Evolutionary conservation across 2,888 invertebrate genomes (phyloP).

Genomic region (Serripes groenlandicus): DNA sequence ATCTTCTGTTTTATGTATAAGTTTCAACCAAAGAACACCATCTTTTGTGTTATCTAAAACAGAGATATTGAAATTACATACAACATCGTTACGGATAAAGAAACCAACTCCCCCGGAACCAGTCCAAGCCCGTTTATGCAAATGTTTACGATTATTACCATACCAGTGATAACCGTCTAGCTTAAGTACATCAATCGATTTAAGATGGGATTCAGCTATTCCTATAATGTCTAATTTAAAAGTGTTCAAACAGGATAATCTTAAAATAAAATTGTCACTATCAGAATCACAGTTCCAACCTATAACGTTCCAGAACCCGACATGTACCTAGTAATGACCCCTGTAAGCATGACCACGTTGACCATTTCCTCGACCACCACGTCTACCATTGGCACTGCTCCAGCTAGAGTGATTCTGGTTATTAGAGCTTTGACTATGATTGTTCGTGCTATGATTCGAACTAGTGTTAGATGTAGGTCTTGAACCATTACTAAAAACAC

Average conservation of each 20-base stretch:
- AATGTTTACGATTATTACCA: slow-evolving; percentile 34
- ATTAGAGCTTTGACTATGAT: no score
- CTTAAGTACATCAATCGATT: not conserved
- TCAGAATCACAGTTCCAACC: not conserved
- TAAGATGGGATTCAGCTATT: slow-evolving; percentile 8
- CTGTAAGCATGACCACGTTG: no score
- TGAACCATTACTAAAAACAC: no score
- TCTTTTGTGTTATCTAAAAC: not conserved
- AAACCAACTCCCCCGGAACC: slow-evolving; percentile 43
- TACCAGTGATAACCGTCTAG: slow-evolving; percentile 3
- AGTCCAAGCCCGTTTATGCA: no score
- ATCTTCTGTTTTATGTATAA: slow-evolving; percentile 9
- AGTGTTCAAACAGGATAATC: not conserved
- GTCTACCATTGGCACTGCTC: no score
- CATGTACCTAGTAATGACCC: not conserved
- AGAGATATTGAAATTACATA: not conserved
- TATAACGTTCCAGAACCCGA: slow-evolving; percentile 23
- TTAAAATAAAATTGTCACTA: slow-evolving; percentile 14
- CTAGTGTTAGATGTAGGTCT: no score
- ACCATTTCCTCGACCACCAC: no score
- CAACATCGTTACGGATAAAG: slow-evolving; percentile 15
- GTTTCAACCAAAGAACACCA: slow-evolving; percentile 1
- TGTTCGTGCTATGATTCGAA: no score
- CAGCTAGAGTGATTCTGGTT: no score
- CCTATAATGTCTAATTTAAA: not conserved